Percentiles rank a stretch among this genome's conserved stretches.
phyloP scores from a whole-genome alignment of 2,888 invertebrate species.

The Leptarthrus brevirostris region DNA sequence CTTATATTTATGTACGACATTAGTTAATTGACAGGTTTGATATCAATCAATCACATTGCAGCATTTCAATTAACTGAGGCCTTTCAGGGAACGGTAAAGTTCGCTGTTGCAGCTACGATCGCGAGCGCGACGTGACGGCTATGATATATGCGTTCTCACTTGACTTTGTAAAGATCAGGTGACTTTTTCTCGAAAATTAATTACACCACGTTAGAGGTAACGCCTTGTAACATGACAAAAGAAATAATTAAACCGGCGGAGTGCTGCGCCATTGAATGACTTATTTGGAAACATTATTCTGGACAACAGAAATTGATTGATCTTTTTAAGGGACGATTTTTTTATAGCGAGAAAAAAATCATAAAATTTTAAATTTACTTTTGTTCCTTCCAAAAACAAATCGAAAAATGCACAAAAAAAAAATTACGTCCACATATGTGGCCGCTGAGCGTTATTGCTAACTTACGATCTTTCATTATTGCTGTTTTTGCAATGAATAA shows the following conservation, averaged over 20 bases:
- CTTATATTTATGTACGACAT: conserved; percentile 31
- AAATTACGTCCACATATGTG: no score
- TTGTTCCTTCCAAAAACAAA: no score
- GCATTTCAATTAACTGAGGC: not conserved
- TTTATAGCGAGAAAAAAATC: no score
- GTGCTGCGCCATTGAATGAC: no score
- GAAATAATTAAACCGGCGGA: not conserved
- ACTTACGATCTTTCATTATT: no score
- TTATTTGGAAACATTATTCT: no score
- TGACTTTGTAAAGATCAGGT: not conserved
- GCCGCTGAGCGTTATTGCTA: no score
- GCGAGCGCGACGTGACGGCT: not conserved
- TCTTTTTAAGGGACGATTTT: no score
- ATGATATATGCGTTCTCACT: conserved; percentile 1
- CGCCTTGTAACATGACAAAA: not conserved
- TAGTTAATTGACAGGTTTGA: conserved; percentile 33
- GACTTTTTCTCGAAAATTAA: not conserved
- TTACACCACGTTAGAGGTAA: not conserved
- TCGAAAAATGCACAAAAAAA: no score
- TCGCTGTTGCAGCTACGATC: not conserved
- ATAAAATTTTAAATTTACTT: no score
- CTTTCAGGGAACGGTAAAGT: not conserved
- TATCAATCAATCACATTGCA: conserved; percentile 33
- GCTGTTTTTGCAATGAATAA: no score
- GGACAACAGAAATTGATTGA: no score